Conservation (phyloP, 2,888 invertebrate species). For the Ichneumon xanthorius region DNA sequence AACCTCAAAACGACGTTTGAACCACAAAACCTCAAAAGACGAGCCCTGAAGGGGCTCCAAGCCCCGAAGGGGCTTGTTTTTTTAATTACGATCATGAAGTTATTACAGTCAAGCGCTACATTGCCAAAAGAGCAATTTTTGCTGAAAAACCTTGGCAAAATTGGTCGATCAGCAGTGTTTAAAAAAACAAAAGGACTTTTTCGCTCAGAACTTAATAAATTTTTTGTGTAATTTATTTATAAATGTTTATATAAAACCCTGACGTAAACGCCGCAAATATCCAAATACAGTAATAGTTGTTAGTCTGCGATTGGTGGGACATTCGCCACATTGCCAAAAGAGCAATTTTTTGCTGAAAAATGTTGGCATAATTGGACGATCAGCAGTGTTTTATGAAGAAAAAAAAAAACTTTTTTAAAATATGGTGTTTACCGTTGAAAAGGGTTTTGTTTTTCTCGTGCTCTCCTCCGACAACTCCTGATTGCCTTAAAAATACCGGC, state of each 20-base stretch:
- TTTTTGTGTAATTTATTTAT: too few relatives aligned
- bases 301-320: too few relatives aligned
- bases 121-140: background rate
- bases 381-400: background rate
- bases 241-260: background rate
- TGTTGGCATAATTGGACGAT: background rate
- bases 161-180: too few relatives aligned
- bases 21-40: too few relatives aligned
- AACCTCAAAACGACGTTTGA: too few relatives aligned
- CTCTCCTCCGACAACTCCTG: background rate
- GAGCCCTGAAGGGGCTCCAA: too few relatives aligned
- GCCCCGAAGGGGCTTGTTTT: too few relatives aligned
- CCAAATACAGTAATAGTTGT: background rate
- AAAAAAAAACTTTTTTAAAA: background rate
- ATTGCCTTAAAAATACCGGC: conserved; percentile 13
- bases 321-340: background rate
- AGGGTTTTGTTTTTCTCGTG: background rate
- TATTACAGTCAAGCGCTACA: too few relatives aligned
- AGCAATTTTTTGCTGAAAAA: background rate
- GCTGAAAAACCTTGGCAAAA: background rate
- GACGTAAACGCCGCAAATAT: background rate
- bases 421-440: background rate
- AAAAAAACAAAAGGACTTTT: too few relatives aligned
- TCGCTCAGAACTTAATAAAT: too few relatives aligned
- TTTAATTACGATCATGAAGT: too few relatives aligned